Evolutionary conservation across 1,140 invertebrate species (phyloP).

Genomic region (Sinella curviseta): DNA sequence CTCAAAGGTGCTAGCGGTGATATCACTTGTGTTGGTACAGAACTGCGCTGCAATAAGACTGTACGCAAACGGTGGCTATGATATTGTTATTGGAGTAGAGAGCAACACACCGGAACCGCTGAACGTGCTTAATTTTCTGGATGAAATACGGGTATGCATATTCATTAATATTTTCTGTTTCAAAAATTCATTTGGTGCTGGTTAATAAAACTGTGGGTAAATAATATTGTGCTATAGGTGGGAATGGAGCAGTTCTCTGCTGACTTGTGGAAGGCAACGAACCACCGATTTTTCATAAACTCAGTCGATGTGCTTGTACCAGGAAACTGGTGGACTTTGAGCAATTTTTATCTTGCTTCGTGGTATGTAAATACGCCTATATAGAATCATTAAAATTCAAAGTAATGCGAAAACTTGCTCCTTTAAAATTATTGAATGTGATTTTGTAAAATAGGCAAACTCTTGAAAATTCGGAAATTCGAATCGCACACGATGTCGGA

Average conservation of each 20-base stretch:
- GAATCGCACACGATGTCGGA: not conserved
- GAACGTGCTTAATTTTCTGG: not conserved
- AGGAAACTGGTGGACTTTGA: not conserved
- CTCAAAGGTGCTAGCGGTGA: not conserved
- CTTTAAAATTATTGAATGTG: not conserved
- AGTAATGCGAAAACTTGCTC: not conserved
- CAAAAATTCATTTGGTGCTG: not conserved
- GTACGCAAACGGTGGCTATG: not conserved
- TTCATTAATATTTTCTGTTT: not conserved
- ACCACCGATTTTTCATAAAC: not conserved
- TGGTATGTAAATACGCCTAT: not conserved
- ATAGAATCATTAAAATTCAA: not conserved
- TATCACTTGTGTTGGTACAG: not conserved
- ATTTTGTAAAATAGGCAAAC: constrained; percentile 5
- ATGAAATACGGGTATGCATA: not conserved
- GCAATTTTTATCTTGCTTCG: not conserved
- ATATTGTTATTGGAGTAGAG: constrained; percentile 11
- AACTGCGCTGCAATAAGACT: not conserved
- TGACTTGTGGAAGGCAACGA: not conserved
- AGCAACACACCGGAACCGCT: not conserved
- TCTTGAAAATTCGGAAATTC: not conserved
- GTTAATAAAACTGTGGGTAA: not conserved
- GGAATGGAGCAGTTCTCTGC: not conserved
- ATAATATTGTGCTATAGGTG: not conserved
- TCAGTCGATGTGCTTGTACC: constrained; percentile 2